Base-by-base conservation (phyloP, 1,140 invertebrate species). In the Zaprionus taronus region DNA sequence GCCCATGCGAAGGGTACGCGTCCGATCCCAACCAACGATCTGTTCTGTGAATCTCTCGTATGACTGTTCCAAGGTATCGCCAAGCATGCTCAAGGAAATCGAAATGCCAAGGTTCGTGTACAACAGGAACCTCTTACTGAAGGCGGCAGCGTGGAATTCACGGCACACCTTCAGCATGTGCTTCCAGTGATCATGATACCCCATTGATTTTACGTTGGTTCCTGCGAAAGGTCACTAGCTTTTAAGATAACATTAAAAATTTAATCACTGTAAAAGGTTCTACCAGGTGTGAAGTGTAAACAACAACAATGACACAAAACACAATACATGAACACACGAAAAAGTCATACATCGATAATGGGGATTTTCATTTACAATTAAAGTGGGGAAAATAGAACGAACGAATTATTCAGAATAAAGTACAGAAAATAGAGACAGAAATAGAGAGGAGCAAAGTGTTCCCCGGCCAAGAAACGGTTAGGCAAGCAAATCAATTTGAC, bases 31-130 rank as follows among this genome's bases (percentile, higher is more conserved):
- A 66, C 93, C 92, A 2, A 95, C 85, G 80, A 95, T 93, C 71
- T 95, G 93, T 61, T 94, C 93, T 47, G 93, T 94, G 22, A 95
- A 92, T n/a, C 97, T 95, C 93, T 97, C 96, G 92, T 97, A 98
- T 55, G 95, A 94, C 93, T 98, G 98, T 93, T 98, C 96, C 51
- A 98, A 83, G 38, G 96, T 77, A 93, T 98, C 98, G 49, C 97
- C 97, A 36, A 95, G 69, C 51, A 95, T 95, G 60, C 97, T 97
- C 34, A 98, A 93, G 7, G 93, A 93, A 65, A 96, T 91, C 4
- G 97, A 98, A 89, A 98, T 96, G 0, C 94, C 94, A 12, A 97
- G 94, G 94, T 98, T 98, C 31, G 97, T 98, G 63, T 96, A 94
- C 15, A 98, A 93, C 41, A 98, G 94, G 93, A 97, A 96, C 93